A percentile compares a stretch with the other conserved stretches of the same genome.
Evolutionary conservation across 2,888 invertebrate species (phyloP).

Genomic region (Sphinx pinastri): DNA sequence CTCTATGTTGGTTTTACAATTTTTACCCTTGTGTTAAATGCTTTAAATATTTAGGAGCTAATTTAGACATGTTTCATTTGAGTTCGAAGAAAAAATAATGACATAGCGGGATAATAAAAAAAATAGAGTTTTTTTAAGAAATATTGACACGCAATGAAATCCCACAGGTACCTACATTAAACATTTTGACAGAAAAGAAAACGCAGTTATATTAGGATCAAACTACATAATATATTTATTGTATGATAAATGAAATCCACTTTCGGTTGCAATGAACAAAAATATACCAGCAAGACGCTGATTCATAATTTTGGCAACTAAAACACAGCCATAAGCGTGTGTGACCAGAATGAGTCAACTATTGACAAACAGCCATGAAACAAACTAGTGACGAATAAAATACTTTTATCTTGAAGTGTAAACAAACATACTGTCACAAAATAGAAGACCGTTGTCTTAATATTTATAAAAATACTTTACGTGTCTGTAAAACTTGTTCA

Average conservation of each 20-base stretch:
- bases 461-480: too few species aligned
- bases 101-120: too few species aligned
- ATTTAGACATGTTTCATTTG: too few species aligned
- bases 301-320: conserved; percentile 25
- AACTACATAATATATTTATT: not conserved
- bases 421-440: not conserved
- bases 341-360: conserved; percentile 11
- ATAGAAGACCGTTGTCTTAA: too few species aligned
- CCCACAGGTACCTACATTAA: too few species aligned
- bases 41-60: too few species aligned
- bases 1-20: too few species aligned
- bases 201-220: too few species aligned
- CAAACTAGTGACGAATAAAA: conserved; percentile 1
- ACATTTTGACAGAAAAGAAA: too few species aligned
- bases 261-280: conserved; percentile 58
- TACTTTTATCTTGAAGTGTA: conserved; percentile 5
- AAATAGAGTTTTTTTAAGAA: not conserved
- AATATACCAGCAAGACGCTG: conserved; percentile 54
- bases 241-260: conserved; percentile 49
- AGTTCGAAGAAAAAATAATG: too few species aligned
- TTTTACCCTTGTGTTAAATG: too few species aligned
- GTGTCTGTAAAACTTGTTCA: too few species aligned
- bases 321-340: conserved; percentile 8
- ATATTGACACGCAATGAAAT: not conserved
- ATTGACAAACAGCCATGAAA: conserved; percentile 28